Evolutionary conservation across 2,888 invertebrate species (phyloP).

Genomic region (Drosophila falleni): DNA sequence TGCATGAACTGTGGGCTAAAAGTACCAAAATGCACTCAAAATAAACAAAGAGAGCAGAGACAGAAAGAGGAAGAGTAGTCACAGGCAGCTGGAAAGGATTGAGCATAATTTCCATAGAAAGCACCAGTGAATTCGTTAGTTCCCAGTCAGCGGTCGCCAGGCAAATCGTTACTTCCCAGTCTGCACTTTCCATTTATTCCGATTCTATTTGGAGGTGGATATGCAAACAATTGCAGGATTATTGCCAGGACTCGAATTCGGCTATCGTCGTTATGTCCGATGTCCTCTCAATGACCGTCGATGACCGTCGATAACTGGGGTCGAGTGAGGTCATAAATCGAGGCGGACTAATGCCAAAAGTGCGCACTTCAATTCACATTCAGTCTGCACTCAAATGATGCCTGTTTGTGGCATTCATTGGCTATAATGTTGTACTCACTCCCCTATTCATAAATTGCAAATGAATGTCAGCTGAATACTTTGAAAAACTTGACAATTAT

Average conservation of each 20-base stretch:
- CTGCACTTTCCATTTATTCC: constrained; percentile 2
- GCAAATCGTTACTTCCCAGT: neutral
- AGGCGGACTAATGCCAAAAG: constrained; percentile 64
- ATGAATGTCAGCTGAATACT: constrained; percentile 23
- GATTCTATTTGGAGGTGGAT: constrained; percentile 7
- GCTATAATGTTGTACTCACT: constrained; percentile 11
- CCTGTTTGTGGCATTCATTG: constrained; percentile 70
- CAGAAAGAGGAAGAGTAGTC: neutral
- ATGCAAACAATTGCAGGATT: constrained; percentile 57
- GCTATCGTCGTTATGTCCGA: neutral
- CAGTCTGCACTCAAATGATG: constrained; percentile 27
- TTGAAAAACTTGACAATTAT: constrained; percentile 30
- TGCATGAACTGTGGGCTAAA: constrained; percentile 22
- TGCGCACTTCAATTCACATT: constrained; percentile 62
- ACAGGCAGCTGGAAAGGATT: constrained; percentile 20
- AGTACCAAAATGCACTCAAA: constrained; percentile 37
- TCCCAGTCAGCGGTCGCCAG: neutral
- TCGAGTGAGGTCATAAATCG: constrained; percentile 70
- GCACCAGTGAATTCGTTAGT: constrained; percentile 12
- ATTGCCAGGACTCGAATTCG: constrained; percentile 22
- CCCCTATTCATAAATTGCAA: constrained; percentile 39
- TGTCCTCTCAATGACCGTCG: constrained; percentile 28
- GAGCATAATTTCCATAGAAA: constrained; percentile 39
- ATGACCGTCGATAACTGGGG: constrained; percentile 1
- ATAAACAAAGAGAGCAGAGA: neutral